Base-by-base conservation (phyloP, 2,797 vertebrate genomes). In the Amphiprion clarkii region DNA sequence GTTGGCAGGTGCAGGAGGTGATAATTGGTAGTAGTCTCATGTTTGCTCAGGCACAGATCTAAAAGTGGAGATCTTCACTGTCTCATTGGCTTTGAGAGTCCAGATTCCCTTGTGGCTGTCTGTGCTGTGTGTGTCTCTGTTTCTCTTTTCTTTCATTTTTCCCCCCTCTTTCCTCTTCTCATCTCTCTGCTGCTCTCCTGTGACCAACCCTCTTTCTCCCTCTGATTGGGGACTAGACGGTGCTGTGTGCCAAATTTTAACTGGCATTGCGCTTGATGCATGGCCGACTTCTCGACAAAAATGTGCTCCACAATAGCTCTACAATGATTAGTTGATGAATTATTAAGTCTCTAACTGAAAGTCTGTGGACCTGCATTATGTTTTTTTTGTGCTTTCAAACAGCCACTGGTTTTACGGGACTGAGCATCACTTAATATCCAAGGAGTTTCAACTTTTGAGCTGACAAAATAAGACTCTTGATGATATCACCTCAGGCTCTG, bases 1-100 rank as follows among this genome's bases (percentile, higher is more conserved):
- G 44, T 48, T 81, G 72, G 76, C 71, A 81, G 69, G 78, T 88
- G 81, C 66, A 73, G 58, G 76, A 86, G 74, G 86, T 86, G 84
- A 87, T 87, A 84, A 89, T 81, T 87, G 78, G 75, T 82, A 81
- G 71, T 70, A 74, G 78, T 86, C 78, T 81, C 78, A 81, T 83
- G 78, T 82, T 90, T 77, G 69, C 72, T 53, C 52, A 59, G 61
- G 72, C 81, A 56, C 69, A 78, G 68, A 86, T 86, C 76, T 83
- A 69, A 83, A 85, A 83, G 71, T 78, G 19, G 72, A 81, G 76
- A 77, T 85, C 44, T 46, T 84, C 77, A 73, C 76, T 62, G 74
- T 82, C 78, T 74, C 59, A 52, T 69, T 71, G 42, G 57, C 69
- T 79, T 59, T 70, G 67, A 71, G 78, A 62, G 71, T 65, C 57